Conservation (phyloP, 2,888 invertebrate species). For the Diplazon laetatorius region DNA sequence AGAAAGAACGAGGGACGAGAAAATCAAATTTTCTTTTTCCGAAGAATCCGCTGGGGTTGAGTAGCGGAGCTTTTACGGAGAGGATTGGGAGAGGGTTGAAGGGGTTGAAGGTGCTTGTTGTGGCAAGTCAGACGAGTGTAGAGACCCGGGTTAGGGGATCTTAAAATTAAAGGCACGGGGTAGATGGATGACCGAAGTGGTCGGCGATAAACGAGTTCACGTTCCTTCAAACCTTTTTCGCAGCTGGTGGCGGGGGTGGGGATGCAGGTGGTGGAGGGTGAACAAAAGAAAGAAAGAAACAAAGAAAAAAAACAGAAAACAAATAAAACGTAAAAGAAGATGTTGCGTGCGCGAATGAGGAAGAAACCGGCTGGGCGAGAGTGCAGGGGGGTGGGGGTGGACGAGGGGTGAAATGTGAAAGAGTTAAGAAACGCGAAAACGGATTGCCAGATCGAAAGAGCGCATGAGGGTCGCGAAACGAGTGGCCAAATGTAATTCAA, state of each 20-base stretch:
- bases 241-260: too few relatives aligned
- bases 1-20: not conserved
- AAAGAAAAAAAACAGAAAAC: constrained; percentile 28
- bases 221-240: constrained; percentile 36
- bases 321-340: constrained; percentile 16
- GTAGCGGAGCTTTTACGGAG: constrained; percentile 9
- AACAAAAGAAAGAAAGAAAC: too few relatives aligned
- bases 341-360: constrained; percentile 20
- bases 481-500: constrained; percentile 81
- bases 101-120: constrained; percentile 38
- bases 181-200: constrained; percentile 65
- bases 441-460: constrained; percentile 8
- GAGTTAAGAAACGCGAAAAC: constrained; percentile 7
- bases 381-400: too few relatives aligned
- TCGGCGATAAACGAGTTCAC: constrained; percentile 69
- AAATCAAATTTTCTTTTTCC: constrained; percentile 46
- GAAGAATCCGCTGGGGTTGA: constrained; percentile 12
- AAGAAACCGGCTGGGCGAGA: constrained; percentile 9
- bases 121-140: constrained; percentile 31
- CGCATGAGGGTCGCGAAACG: constrained; percentile 73
- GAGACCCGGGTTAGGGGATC: constrained; percentile 31
- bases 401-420: constrained; percentile 32
- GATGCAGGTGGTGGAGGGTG: too few relatives aligned
- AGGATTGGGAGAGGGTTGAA: not conserved
- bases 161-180: constrained; percentile 59